These are phyloP conservation scores for Balanococcus diminutus DNA, from an alignment of 2,888 invertebrate genomes.

Conservation along the genomic window DNA sequence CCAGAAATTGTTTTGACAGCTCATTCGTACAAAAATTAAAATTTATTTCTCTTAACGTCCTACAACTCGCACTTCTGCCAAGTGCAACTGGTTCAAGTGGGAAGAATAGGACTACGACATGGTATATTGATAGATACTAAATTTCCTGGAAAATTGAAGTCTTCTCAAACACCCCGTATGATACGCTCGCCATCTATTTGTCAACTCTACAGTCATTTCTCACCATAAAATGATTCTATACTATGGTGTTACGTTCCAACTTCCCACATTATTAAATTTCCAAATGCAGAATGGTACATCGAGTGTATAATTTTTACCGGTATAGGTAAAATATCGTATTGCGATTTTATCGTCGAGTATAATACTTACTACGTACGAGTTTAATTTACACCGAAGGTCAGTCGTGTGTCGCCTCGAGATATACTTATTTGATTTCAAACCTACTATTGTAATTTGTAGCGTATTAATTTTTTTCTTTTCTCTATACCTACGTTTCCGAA, in stretches of 20 bases:
- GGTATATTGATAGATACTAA: neutral
- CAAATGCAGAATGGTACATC: neutral
- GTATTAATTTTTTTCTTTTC: neutral
- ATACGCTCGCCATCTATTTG: neutral
- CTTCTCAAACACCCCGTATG: neutral
- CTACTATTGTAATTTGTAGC: neutral
- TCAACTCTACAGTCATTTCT: neutral
- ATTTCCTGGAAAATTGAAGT: neutral
- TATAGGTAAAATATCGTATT: neutral
- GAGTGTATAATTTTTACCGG: neutral
- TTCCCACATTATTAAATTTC: neutral
- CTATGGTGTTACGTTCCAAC: neutral
- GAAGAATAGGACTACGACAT: neutral
- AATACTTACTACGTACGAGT: neutral
- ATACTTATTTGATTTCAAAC: neutral
- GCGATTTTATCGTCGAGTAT: neutral
- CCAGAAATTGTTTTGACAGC: too few species aligned
- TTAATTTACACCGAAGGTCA: neutral
- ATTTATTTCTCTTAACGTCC: too few species aligned
- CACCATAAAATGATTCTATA: neutral
- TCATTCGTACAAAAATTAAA: too few species aligned
- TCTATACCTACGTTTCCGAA: neutral
- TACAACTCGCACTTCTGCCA: neutral
- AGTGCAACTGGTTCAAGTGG: neutral
- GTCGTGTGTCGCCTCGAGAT: neutral